Conservation (phyloP, 2,113 vertebrate genomes). For the Diglossa brunneiventris region DNA sequence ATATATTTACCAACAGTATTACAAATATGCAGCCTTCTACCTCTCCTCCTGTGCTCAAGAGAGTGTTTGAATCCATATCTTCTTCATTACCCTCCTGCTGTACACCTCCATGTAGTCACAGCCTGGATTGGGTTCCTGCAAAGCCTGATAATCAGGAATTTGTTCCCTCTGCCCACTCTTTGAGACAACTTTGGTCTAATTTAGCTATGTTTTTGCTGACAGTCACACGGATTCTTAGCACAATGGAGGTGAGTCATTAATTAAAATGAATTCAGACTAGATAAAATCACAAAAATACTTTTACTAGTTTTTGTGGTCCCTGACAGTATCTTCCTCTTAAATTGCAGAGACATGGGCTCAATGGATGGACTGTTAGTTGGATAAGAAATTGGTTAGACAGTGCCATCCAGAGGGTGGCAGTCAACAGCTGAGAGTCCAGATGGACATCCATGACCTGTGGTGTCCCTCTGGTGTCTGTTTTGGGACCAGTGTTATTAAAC, state of each 20-base stretch:
- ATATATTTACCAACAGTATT: neutral
- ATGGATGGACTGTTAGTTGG: too few species aligned
- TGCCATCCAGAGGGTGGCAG: neutral
- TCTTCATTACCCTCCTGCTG: neutral
- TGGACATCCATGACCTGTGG: neutral
- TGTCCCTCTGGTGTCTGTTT: neutral
- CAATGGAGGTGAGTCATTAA: neutral
- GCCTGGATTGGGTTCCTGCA: neutral
- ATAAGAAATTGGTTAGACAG: neutral
- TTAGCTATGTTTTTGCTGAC: neutral
- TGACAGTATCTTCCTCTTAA: neutral
- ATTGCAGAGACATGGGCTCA: fast-evolving
- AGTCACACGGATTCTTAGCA: neutral
- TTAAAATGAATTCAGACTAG: neutral
- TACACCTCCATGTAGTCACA: neutral
- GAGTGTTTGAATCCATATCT: neutral
- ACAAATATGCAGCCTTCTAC: neutral
- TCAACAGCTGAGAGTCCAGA: neutral
- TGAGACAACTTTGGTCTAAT: neutral
- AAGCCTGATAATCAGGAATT: neutral
- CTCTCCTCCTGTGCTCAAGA: neutral
- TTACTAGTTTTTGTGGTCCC: neutral
- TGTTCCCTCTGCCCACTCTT: neutral
- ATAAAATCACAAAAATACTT: neutral
- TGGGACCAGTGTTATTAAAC: neutral